A percentile compares a stretch with the other conserved stretches of the same genome.
phyloP scores from a whole-genome alignment of 2,113 vertebrate species.

The Centrocercus urophasianus region DNA sequence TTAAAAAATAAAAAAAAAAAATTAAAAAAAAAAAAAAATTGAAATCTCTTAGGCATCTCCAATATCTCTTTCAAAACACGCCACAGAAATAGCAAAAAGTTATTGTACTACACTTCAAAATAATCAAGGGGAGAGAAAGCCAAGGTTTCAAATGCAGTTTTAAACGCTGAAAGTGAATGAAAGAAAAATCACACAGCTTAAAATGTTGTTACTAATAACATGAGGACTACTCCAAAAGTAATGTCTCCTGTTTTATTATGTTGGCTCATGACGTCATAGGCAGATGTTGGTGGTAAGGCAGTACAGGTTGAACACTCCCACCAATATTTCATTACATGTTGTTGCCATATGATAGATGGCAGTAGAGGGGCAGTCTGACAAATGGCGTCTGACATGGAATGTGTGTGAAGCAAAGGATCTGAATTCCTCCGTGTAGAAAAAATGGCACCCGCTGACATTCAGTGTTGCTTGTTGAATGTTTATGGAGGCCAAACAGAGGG shows the following conservation, averaged over 20 bases:
- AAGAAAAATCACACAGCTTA: not conserved
- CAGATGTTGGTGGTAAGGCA: not conserved
- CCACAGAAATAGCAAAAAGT: not conserved
- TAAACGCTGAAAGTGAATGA: not conserved
- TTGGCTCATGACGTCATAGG: not conserved
- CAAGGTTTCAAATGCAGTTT: not conserved
- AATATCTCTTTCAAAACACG: not conserved
- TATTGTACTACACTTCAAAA: not conserved
- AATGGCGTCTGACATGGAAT: too few species aligned
- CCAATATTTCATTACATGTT: not conserved
- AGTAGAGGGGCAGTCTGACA: too few species aligned
- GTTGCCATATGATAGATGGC: not conserved
- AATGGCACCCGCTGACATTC: too few species aligned
- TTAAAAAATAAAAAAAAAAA: conserved; percentile 9
- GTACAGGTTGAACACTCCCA: not conserved
- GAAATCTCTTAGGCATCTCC: not conserved
- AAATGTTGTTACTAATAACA: not conserved
- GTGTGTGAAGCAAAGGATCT: too few species aligned
- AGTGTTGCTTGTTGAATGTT: too few species aligned
- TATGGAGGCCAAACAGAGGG: too few species aligned
- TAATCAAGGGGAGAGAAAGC: not conserved
- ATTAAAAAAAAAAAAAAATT: not conserved
- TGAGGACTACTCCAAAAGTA: not conserved
- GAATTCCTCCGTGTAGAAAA: too few species aligned
- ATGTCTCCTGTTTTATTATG: not conserved